Conservation (phyloP, 1,140 invertebrate genomes). For the Myzus persicae region DNA sequence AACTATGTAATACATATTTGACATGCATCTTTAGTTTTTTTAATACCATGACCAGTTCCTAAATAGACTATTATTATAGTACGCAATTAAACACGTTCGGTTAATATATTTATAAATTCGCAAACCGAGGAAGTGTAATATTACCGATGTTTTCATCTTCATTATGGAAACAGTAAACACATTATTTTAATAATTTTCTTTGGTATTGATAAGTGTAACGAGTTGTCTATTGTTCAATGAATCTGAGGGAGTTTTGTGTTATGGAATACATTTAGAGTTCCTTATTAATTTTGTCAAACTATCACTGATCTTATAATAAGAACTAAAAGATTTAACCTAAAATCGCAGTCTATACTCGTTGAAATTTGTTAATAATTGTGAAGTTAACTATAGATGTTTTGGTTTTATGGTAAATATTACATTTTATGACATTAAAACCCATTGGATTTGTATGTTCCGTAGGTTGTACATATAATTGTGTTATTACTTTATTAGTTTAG, state of each 20-base stretch:
- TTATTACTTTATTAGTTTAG: neutral
- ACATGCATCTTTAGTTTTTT: slow-evolving; percentile 17
- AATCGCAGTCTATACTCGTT: neutral
- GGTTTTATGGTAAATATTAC: neutral
- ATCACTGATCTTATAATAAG: too few species aligned
- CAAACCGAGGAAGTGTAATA: neutral
- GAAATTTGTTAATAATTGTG: neutral
- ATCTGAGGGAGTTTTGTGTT: neutral
- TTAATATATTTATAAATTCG: slow-evolving; percentile 31
- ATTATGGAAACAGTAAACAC: neutral
- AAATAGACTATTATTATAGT: neutral
- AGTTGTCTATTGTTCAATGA: neutral
- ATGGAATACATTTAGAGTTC: neutral
- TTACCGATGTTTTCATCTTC: neutral
- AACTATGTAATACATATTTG: neutral
- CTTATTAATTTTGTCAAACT: neutral
- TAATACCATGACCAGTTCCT: neutral
- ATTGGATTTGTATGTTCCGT: neutral
- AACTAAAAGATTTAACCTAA: neutral
- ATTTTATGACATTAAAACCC: neutral
- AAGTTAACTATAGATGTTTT: neutral
- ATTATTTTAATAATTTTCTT: neutral
- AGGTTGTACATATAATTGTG: neutral
- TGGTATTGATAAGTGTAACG: neutral
- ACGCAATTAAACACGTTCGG: neutral